Evolutionary conservation across 2,797 vertebrate species (phyloP), one percentile per base, ranked within the genome.

Genomic region (Anguilla anguilla): DNA sequence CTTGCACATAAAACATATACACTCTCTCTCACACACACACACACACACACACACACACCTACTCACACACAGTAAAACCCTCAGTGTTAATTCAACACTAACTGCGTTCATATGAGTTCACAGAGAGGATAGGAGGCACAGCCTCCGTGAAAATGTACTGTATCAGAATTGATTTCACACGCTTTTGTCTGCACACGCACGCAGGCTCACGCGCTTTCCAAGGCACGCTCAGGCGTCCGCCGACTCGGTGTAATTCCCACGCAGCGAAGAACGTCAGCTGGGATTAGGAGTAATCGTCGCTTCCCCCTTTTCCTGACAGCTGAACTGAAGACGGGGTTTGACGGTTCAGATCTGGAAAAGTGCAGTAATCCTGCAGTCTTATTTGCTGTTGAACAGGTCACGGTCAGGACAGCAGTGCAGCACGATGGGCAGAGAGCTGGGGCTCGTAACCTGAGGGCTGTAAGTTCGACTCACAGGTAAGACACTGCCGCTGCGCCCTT

Each of bases 31-130:
- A 95, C 95, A 91, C 94, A 95, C 93, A 90, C 91, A 92, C 94
- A 95, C 95, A 94, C 93, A 92, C 91, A 89, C 90, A 84, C 94
- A 91, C 89, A 85, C 91, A 94, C 91, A 93, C 57, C 6, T 11
- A 53, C 10, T 7, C 51, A 53, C 10, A 53, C 7, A 53, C 51
- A 53, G 11, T 13, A 53, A 53, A 53, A 53, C 13, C 51, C 51
- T 53, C 51, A 53, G 51, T 11, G 10, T 53, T 53, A 22, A 64
- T 64, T 19, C 59, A 64, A 64, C 17, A 5, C 17, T 6, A 64
- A 64, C 59, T 3, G 59, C 25, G n/a, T 67, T 28, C 6, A 67
- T 53, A 61, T n/a, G 61, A 25, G 61, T 67, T n/a, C 61, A 67
- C n/a, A 67, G 3, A 67, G 61, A 67, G 61, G 25, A 28, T 28